Percentiles rank a stretch among this genome's conserved stretches.
Evolutionary conservation across 2,113 vertebrate species (phyloP).

Genomic region (Megaceryle maxima): DNA sequence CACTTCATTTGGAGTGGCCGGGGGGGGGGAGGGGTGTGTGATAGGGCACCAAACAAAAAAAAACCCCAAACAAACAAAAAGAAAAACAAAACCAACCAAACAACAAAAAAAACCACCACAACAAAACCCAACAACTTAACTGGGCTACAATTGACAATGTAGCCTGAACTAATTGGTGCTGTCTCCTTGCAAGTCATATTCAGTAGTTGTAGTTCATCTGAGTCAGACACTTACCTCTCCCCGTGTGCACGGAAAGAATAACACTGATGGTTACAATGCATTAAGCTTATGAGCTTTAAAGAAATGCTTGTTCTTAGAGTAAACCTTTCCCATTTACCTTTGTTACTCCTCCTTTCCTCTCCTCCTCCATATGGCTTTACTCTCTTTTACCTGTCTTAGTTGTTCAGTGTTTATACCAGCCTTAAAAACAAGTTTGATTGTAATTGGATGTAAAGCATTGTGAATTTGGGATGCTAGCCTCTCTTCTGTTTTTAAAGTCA

Average conservation of each 20-base stretch:
- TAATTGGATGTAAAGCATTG: neutral
- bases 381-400: neutral
- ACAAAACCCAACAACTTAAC: neutral
- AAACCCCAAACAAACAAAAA: too few species aligned
- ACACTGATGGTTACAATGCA: neutral
- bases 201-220: neutral
- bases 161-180: neutral
- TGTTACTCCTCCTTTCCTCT: neutral
- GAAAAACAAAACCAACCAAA: too few species aligned
- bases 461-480: neutral
- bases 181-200: neutral
- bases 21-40: neutral
- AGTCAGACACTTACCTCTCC: neutral
- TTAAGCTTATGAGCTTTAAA: neutral
- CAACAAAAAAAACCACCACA: too few species aligned
- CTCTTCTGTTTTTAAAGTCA: neutral
- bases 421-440: neutral
- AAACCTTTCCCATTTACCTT: neutral
- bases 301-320: neutral
- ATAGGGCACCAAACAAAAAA: neutral
- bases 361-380: neutral
- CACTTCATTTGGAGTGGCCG: neutral
- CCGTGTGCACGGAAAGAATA: neutral
- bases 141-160: neutral
- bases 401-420: neutral